Evolutionary conservation across 2,797 vertebrate species (phyloP).

Genomic region (Thunnus albacares): DNA sequence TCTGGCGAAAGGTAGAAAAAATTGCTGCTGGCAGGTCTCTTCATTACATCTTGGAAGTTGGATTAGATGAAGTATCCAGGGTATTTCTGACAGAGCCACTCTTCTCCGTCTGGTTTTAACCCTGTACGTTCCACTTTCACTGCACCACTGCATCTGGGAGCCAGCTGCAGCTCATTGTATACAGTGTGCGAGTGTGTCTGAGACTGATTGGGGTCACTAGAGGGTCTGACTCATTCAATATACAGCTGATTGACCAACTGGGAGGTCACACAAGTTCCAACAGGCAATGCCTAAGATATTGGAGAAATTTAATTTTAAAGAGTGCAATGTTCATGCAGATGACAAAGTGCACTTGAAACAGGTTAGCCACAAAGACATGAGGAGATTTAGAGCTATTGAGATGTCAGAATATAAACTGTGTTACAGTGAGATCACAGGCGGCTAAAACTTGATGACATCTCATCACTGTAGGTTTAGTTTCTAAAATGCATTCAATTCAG

Average conservation of each 20-base stretch:
- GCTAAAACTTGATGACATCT: slow-evolving; percentile 34
- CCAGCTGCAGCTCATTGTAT: slow-evolving; percentile 79
- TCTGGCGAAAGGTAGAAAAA: slow-evolving; percentile 66
- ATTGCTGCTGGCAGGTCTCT: slow-evolving; percentile 70
- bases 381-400: slow-evolving; percentile 28
- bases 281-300: slow-evolving; percentile 13
- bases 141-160: slow-evolving; percentile 81
- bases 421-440: slow-evolving; percentile 39
- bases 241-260: slow-evolving; percentile 67
- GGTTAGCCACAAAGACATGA: slow-evolving; percentile 26
- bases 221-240: slow-evolving; percentile 73
- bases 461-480: slow-evolving; percentile 38
- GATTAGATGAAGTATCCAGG: slow-evolving; percentile 70
- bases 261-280: slow-evolving; percentile 51
- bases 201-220: slow-evolving; percentile 76
- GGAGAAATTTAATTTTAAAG: slow-evolving; percentile 32
- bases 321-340: slow-evolving; percentile 17
- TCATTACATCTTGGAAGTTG: slow-evolving; percentile 68
- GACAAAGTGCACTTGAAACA: slow-evolving; percentile 31
- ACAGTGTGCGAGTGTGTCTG: slow-evolving; percentile 51
- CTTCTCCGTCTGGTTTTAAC: slow-evolving; percentile 64
- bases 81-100: slow-evolving; percentile 66
- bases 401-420: slow-evolving; percentile 24
- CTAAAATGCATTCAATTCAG: slow-evolving; percentile 32
- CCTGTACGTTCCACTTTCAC: slow-evolving; percentile 61